Evolutionary conservation across 2,113 vertebrate species (phyloP).

Genomic region (Ptyas mucosa): DNA sequence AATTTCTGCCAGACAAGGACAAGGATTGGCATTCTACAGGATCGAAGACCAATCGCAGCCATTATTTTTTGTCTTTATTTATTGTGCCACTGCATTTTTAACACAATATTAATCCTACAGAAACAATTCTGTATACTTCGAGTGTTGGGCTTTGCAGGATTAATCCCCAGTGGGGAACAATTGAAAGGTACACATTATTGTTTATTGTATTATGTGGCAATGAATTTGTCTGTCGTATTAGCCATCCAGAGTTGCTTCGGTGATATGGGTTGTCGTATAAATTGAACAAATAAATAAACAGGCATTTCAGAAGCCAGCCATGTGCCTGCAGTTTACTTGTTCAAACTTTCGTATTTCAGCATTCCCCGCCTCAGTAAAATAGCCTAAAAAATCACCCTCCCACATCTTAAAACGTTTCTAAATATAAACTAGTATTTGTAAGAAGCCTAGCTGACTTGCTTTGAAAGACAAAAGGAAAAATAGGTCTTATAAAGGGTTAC

Average conservation of each 20-base stretch:
- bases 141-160: conserved; percentile 23
- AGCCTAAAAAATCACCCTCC: not conserved
- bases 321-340: conserved; percentile 11
- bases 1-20: conserved; percentile 15
- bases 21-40: conserved; percentile 3
- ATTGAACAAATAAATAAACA: not conserved
- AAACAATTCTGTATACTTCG: conserved; percentile 12
- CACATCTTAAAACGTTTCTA: conserved; percentile 9
- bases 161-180: conserved; percentile 21
- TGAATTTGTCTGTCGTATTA: not conserved
- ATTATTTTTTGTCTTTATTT: not conserved
- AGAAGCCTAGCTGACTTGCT: conserved; percentile 8
- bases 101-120: conserved; percentile 7
- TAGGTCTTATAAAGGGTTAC: not conserved
- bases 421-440: not conserved
- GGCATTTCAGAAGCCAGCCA: conserved; percentile 20
- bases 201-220: not conserved
- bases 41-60: not conserved
- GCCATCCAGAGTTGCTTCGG: not conserved
- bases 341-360: not conserved
- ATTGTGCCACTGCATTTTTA: not conserved
- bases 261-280: not conserved
- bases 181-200: not conserved
- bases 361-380: conserved; percentile 8
- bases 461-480: not conserved